These are phyloP conservation scores for Pangasianodon hypophthalmus DNA, from an alignment of 2,113 vertebrate genomes.

Conservation along the genomic window DNA sequence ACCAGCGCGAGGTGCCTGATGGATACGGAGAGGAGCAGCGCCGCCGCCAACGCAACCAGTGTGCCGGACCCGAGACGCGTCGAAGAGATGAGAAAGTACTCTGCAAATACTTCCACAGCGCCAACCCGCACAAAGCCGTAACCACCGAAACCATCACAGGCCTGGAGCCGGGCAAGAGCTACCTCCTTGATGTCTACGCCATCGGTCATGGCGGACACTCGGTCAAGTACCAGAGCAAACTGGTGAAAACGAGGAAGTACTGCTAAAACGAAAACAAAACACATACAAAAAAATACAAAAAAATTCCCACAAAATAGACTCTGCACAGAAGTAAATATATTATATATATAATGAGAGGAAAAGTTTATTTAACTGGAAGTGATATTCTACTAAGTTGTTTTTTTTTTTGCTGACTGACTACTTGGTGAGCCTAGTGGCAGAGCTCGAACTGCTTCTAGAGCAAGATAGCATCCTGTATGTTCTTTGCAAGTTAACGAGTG, in stretches of 20 bases:
- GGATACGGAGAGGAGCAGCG: conserved; percentile 85
- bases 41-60: conserved; percentile 90
- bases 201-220: conserved; percentile 92
- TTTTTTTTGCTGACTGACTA: conserved; percentile 79
- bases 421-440: conserved; percentile 78
- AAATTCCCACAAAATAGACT: conserved; percentile 66
- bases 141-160: conserved; percentile 93
- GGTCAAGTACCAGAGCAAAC: conserved; percentile 96
- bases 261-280: conserved; percentile 76
- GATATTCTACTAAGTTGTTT: conserved; percentile 77
- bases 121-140: conserved; percentile 93
- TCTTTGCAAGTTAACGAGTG: conserved; percentile 70
- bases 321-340: conserved; percentile 76
- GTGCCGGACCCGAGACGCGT: conserved; percentile 87
- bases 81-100: conserved; percentile 94
- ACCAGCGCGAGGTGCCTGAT: conserved; percentile 87
- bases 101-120: conserved; percentile 97
- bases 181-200: conserved; percentile 95
- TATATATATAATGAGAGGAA: conserved; percentile 71
- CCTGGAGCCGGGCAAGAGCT: conserved; percentile 89
- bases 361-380: conserved; percentile 78
- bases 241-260: conserved; percentile 96
- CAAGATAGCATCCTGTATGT: conserved; percentile 82
- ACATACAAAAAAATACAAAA: conserved; percentile 46
- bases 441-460: conserved; percentile 81